A percentile compares a stretch with the other conserved stretches of the same genome.
These are phyloP conservation scores for Sebastes wilsoni DNA, from an alignment of 2,797 vertebrate genomes.

Conservation along the genomic window DNA sequence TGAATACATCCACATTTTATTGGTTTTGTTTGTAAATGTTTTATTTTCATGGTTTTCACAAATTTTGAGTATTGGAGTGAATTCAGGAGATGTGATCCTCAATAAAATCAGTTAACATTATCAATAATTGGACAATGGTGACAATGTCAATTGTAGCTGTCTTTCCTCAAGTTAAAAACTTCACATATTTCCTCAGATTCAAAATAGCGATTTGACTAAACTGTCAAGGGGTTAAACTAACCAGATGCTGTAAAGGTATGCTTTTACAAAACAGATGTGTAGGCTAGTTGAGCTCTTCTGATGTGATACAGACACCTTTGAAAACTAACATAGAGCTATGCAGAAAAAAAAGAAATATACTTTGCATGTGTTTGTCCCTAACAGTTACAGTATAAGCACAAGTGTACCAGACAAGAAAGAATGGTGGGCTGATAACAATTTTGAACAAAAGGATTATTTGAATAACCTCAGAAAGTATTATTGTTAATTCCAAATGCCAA, in stretches of 20 bases:
- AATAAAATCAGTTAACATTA: background rate
- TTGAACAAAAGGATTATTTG: background rate
- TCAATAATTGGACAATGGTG: background rate
- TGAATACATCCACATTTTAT: background rate
- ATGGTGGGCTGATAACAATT: background rate
- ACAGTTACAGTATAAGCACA: background rate
- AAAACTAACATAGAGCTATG: background rate
- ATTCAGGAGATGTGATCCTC: background rate
- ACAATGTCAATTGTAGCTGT: background rate
- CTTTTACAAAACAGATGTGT: background rate
- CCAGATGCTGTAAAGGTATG: background rate
- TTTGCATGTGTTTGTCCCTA: background rate
- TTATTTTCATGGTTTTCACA: conserved; percentile 4
- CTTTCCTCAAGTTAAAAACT: background rate
- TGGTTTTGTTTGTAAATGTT: background rate
- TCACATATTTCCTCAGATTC: background rate
- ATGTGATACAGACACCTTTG: background rate
- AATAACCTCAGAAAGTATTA: background rate
- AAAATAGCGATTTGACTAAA: background rate
- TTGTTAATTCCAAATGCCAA: background rate
- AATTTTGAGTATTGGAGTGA: background rate
- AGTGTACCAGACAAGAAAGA: background rate
- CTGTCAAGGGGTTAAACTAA: background rate
- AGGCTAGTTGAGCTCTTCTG: background rate
- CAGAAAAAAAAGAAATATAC: background rate